phyloP scores from a whole-genome alignment of 2,797 vertebrate species.

The Sebastiscus tertius region DNA sequence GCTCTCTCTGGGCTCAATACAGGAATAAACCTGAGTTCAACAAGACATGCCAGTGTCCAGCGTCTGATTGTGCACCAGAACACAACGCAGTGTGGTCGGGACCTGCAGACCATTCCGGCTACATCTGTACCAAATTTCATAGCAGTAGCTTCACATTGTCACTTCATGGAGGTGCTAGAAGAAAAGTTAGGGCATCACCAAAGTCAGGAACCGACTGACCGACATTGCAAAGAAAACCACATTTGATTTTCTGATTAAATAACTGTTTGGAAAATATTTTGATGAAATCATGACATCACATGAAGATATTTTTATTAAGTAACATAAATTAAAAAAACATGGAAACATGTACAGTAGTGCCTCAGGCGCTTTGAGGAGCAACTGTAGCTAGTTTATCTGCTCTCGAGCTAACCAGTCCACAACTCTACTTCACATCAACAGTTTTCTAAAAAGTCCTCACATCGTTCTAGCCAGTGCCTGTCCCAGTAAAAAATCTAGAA shows the following conservation, averaged over 20 bases:
- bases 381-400: not conserved
- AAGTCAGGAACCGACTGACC: not conserved
- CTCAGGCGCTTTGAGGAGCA: constrained; percentile 65
- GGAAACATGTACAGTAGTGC: constrained; percentile 52
- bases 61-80: too few relatives aligned
- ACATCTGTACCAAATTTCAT: not conserved
- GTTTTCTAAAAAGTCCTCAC: not conserved
- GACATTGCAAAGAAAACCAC: not conserved
- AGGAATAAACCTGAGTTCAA: too few relatives aligned
- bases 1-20: too few relatives aligned
- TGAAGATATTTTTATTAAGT: constrained; percentile 48
- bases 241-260: not conserved
- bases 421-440: constrained; percentile 1
- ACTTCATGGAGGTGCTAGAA: not conserved
- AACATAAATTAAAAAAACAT: constrained; percentile 39
- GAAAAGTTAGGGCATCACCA: not conserved
- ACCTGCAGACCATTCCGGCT: too few relatives aligned
- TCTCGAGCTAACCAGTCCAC: constrained; percentile 6
- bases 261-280: not conserved
- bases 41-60: too few relatives aligned
- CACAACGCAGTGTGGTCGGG: too few relatives aligned
- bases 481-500: constrained; percentile 35
- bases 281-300: not conserved
- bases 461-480: constrained; percentile 23
- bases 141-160: not conserved